A percentile compares a stretch with the other conserved stretches of the same genome.
Evolutionary conservation across 1,140 invertebrate species (phyloP).

Genomic region (Cryptotermes secundus): DNA sequence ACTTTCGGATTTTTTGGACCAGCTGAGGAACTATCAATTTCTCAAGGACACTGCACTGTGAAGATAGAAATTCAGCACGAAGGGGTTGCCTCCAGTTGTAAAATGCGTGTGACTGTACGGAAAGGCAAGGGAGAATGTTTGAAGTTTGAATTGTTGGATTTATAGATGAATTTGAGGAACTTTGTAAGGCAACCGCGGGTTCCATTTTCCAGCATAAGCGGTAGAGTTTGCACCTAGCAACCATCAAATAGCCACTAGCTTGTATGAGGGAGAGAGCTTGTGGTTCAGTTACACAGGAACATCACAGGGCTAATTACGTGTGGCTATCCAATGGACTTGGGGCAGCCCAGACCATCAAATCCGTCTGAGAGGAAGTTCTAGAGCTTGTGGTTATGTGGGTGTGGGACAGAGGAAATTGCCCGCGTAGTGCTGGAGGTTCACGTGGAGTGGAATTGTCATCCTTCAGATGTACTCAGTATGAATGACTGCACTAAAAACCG

Average conservation of each 20-base stretch:
- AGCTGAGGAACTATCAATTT: too few relatives aligned
- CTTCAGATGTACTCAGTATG: background rate
- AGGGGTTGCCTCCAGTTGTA: too few relatives aligned
- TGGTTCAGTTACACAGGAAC: background rate
- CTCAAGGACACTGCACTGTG: too few relatives aligned
- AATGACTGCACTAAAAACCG: too few relatives aligned
- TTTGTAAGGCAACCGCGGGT: background rate
- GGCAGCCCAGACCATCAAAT: constrained; percentile 1
- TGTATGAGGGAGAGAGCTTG: background rate
- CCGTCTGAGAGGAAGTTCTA: constrained; percentile 9
- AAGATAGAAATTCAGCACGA: too few relatives aligned
- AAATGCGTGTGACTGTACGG: too few relatives aligned
- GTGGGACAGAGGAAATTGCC: background rate
- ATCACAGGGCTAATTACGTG: constrained; percentile 18
- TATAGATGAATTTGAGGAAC: constrained; percentile 9
- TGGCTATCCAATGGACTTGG: constrained; percentile 9
- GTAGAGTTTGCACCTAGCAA: constrained; percentile 1
- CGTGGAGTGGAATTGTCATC: background rate
- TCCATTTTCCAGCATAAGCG: background rate
- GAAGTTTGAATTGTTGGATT: constrained; percentile 7
- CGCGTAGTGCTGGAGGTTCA: background rate
- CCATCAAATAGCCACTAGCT: constrained; percentile 11
- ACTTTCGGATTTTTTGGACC: too few relatives aligned
- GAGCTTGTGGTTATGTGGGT: background rate
- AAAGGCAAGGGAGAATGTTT: background rate